Evolutionary conservation across 2,888 invertebrate genomes (phyloP).

Genomic region (Lithophane socia): DNA sequence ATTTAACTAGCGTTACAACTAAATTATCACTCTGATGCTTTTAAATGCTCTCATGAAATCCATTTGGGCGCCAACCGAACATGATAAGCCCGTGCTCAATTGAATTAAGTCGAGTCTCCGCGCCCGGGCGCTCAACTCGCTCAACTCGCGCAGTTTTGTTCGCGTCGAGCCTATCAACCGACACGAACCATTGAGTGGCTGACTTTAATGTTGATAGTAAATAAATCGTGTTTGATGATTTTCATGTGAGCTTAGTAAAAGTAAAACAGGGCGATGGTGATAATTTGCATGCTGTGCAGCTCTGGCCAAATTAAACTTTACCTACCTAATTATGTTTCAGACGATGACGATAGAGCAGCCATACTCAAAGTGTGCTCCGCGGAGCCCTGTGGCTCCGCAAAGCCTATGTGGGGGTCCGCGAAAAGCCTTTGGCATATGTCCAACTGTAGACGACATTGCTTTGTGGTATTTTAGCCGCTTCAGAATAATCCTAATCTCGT

Average conservation of each 20-base stretch:
- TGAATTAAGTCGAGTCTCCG: constrained; percentile 62
- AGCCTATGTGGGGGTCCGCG: too few relatives aligned
- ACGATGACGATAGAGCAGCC: not conserved
- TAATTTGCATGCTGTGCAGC: not conserved
- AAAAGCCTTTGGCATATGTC: too few relatives aligned
- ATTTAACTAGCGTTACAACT: constrained; percentile 54
- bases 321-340: not conserved
- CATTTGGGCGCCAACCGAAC: constrained; percentile 62
- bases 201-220: constrained; percentile 42
- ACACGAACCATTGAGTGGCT: constrained; percentile 42
- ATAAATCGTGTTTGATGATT: constrained; percentile 25
- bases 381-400: too few relatives aligned
- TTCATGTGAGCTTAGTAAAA: not conserved
- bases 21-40: constrained; percentile 60
- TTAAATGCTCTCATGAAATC: constrained; percentile 62
- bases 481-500: too few relatives aligned
- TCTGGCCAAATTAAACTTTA: not conserved
- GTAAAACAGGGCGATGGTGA: not conserved
- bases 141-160: constrained; percentile 45
- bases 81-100: constrained; percentile 66
- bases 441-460: too few relatives aligned
- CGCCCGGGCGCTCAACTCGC: constrained; percentile 50
- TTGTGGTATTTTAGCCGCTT: too few relatives aligned
- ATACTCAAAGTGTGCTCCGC: too few relatives aligned
- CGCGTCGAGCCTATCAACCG: constrained; percentile 46